phyloP scores from a whole-genome alignment of 1,140 invertebrate genomes.

The Drosophila repletoides region DNA sequence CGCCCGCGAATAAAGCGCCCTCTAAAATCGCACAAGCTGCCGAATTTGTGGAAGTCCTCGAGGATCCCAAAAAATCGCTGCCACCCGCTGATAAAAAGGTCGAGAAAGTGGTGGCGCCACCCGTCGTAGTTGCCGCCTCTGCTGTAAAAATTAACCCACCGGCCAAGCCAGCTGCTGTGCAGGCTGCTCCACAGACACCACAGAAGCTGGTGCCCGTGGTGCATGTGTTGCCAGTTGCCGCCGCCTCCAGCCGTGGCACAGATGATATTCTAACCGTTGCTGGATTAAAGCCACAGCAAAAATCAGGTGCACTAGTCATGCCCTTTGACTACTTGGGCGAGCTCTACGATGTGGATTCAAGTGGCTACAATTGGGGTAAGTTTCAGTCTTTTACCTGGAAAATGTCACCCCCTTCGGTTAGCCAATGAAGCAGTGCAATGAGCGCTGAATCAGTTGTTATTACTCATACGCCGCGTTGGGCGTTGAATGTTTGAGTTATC shows the following conservation, averaged over 20 bases:
- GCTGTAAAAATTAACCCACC: background rate
- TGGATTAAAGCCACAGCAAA: conserved; percentile 54
- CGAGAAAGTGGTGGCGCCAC: background rate
- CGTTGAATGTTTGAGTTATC: conserved; percentile 33
- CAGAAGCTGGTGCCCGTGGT: conserved; percentile 34
- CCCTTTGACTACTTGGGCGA: conserved; percentile 66
- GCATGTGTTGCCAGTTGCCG: conserved; percentile 13
- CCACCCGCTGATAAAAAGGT: conserved; percentile 34
- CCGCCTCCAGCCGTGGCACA: conserved; percentile 53
- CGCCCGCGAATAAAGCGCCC: conserved; percentile 27
- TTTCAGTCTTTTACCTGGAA: conserved; percentile 21
- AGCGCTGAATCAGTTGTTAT: conserved; percentile 58
- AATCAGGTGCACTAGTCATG: conserved; percentile 62
- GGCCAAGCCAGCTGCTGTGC: conserved; percentile 3
- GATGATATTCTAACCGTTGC: conserved; percentile 63
- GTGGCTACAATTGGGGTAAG: conserved; percentile 80
- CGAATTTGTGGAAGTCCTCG: conserved; percentile 47
- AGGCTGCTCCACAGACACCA: background rate
- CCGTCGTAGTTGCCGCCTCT: background rate
- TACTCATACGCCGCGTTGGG: conserved; percentile 65
- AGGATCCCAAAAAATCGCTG: conserved; percentile 20
- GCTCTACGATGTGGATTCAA: conserved; percentile 63
- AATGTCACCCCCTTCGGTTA: too few relatives aligned
- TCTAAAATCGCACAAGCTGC: conserved; percentile 28
- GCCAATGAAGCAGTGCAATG: background rate